A percentile compares a stretch with the other conserved stretches of the same genome.
Evolutionary conservation across 2,888 invertebrate species (phyloP).

Genomic region (Chrysopilus asiliformis): DNA sequence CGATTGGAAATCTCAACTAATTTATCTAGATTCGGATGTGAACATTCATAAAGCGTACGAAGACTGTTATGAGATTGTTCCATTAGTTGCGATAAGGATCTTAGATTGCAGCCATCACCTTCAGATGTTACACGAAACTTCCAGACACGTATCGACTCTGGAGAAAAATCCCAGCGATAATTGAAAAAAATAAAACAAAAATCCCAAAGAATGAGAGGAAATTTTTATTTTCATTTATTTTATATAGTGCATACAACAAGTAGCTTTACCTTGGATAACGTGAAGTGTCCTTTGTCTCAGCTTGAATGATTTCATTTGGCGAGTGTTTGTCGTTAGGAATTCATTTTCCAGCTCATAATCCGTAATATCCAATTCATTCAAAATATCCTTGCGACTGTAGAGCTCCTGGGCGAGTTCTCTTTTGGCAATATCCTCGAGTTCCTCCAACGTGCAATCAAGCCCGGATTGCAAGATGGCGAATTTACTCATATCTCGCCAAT

Average conservation of each 20-base stretch:
- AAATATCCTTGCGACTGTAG: slow-evolving; percentile 58
- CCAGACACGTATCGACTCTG: slow-evolving; percentile 76
- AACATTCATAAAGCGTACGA: slow-evolving; percentile 79
- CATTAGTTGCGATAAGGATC: slow-evolving; percentile 69
- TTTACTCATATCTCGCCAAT: slow-evolving; percentile 51
- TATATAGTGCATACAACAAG: too few relatives aligned
- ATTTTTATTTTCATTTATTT: too few relatives aligned
- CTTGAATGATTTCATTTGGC: slow-evolving; percentile 52
- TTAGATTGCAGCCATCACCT: slow-evolving; percentile 33
- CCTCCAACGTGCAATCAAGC: slow-evolving; percentile 46
- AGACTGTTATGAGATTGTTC: slow-evolving; percentile 78
- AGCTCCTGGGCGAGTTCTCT: slow-evolving; percentile 47
- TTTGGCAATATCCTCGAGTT: slow-evolving; percentile 56
- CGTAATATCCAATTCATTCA: slow-evolving; percentile 42
- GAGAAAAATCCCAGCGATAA: too few relatives aligned
- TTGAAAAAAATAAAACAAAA: too few relatives aligned
- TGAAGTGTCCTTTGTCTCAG: slow-evolving; percentile 78
- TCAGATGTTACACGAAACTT: slow-evolving; percentile 56
- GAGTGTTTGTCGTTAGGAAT: slow-evolving; percentile 52
- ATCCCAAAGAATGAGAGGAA: too few relatives aligned
- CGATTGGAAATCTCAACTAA: slow-evolving; percentile 62
- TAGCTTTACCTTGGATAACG: slow-evolving; percentile 58
- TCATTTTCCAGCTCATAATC: slow-evolving; percentile 49
- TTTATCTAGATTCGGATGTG: slow-evolving; percentile 72
- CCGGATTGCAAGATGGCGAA: slow-evolving; percentile 63